Base-by-base conservation (phyloP, 2,113 vertebrate species). In the Mormyrus lacerda region DNA sequence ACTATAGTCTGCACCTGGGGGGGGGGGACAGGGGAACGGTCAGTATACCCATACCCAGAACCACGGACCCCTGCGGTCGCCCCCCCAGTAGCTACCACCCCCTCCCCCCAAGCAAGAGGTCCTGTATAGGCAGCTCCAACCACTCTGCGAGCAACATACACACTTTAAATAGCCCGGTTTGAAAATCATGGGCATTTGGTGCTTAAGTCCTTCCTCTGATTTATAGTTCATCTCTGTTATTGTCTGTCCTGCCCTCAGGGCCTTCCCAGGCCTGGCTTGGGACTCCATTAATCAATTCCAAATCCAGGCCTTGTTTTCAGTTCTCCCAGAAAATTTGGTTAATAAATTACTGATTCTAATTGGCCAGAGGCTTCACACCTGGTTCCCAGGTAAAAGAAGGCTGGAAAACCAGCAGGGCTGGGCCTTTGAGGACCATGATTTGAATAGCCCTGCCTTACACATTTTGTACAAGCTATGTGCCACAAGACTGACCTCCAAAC, bases 1-100 rank as follows among this genome's bases (percentile, higher is more conserved):
- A 98, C 97, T 0, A 98, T 97, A 69, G 94, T 95, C 95, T 97
- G 97, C 35, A 98, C 97, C 96, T 96, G 92, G 87, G 17, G 79
- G 24, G 7, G 6, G 39, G 21, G 76, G 27, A 24, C 17, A 15
- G 5, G 21, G 39, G 19, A 5, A 10, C 24, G 17, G 19, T 2
- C 85, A 79, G 17, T 10, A 3, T 1, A 7, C 15, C 45, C 27
- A 65, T 1, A 87, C 27, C 4, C 31, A 44, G 27, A 55, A 35
- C 8, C 31, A 10, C 42, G 11, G 15, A 44, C 10, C 45, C 73
- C 35, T 7, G 4, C 69, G 7, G 1, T 19, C 1, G 65, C 4
- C 4, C 65, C 8, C 65, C 27, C 0, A n/a, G n/a, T 13, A 9
- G 61, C n/a, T 10, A 4, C 58, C 61, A 11, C 19, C 19, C 7